phyloP scores from a whole-genome alignment of 2,113 vertebrate species.

The Coreoperca whiteheadi region DNA sequence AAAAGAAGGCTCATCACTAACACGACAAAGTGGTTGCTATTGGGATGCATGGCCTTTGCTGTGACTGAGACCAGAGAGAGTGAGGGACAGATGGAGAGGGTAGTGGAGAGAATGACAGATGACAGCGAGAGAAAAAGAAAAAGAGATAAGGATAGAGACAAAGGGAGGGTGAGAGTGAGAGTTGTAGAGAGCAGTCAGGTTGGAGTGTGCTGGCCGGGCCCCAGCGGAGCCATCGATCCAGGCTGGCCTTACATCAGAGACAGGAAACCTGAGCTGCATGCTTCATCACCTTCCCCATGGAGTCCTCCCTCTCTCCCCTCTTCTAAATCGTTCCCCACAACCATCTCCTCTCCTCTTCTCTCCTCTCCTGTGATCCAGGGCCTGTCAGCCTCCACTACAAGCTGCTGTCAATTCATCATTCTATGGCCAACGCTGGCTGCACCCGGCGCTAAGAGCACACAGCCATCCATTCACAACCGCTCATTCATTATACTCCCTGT shows the following conservation, averaged over 20 bases:
- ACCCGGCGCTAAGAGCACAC: conserved; percentile 77
- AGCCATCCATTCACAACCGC: conserved; percentile 79
- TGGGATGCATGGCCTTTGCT: conserved; percentile 9
- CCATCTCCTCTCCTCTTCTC: conserved; percentile 37
- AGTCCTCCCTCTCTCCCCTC: conserved; percentile 70
- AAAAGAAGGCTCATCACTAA: neutral
- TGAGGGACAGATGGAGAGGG: conserved; percentile 26
- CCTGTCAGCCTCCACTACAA: conserved; percentile 55
- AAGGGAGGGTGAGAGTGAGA: conserved; percentile 65
- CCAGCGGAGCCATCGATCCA: conserved; percentile 83
- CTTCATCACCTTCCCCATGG: conserved; percentile 81
- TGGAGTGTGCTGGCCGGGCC: conserved; percentile 79
- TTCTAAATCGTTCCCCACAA: conserved; percentile 37
- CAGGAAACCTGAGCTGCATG: conserved; percentile 83
- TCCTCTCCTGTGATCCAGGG: conserved; percentile 44
- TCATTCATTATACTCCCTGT: conserved; percentile 72
- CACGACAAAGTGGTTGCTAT: neutral
- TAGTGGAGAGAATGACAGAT: conserved; percentile 54
- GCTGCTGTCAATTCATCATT: conserved; percentile 79
- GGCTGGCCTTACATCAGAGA: conserved; percentile 84
- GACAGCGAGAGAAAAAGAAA: conserved; percentile 56
- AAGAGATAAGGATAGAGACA: conserved; percentile 65
- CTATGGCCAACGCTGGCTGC: conserved; percentile 53
- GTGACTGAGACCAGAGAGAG: conserved; percentile 30
- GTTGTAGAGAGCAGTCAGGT: conserved; percentile 69